Base-by-base conservation (phyloP, 2,888 invertebrate species). In the Sinohyriopsis cumingii region DNA sequence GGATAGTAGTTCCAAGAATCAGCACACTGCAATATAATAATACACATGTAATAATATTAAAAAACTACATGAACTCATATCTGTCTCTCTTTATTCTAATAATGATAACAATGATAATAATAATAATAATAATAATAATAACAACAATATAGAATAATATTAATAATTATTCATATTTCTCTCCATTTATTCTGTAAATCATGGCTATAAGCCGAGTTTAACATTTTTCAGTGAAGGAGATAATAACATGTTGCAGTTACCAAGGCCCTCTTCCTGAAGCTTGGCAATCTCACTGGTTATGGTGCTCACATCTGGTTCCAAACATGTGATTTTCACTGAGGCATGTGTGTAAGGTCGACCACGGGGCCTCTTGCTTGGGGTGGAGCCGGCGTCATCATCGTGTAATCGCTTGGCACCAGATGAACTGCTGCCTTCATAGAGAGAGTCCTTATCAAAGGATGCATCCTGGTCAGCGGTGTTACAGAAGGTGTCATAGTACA, bases 291-390 rank as follows among this genome's bases (percentile, higher is more conserved):
- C 77, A 5, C 75, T 73, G 6, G 72, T 69, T 3, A 71, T 56
- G 22, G 69, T 59, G n/a, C 67, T 65, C 33, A 73, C 75, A 57
- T 77, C 75, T n/a, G 75, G 77, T 65, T 71, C 64, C 53, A 77
- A 55, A 56, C 77, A 77, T 12, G 77, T 77, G 62, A 77, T 73
- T 67, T 77, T 77, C 54, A 77, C 77, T 56, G 68, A 73, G n/a
- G 69, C 77, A 22, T 75, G 71, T 62, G 73, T 75, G 59, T 77
- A 77, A 12, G 77, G 77, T 60, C 76, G 65, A 20, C 77, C 77
- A 24, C 77, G 68, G 25, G 68, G 63, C 45, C 75, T 59, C 65
- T 77, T 77, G 33, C 69, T 59, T 6, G 77, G 77, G 15, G 45
- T 15, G 45, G 15, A 53, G 63, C 55, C 0, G 66, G 59, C 18